Percentiles rank a stretch among this genome's conserved stretches.
Conservation (phyloP, 2,797 vertebrate species). For the Myotis pilosus region DNA sequence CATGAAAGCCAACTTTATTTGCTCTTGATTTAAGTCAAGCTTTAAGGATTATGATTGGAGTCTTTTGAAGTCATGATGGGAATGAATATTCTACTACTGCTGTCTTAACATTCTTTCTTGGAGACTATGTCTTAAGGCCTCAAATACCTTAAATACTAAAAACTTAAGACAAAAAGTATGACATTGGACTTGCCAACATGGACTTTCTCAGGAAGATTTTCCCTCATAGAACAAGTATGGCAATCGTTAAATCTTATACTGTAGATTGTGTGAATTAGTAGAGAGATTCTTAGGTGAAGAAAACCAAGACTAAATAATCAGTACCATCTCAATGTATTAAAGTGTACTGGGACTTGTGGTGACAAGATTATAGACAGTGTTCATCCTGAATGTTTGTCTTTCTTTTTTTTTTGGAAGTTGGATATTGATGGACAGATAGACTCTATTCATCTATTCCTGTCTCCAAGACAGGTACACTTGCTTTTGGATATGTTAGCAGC, state of each 20-base stretch:
- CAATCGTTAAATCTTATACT: background rate
- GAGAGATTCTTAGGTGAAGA: background rate
- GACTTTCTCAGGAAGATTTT: background rate
- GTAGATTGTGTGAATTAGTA: background rate
- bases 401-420: conserved; percentile 86
- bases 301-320: background rate
- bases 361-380: background rate
- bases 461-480: conserved; percentile 96
- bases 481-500: conserved; percentile 95
- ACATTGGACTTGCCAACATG: background rate
- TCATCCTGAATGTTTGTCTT: background rate
- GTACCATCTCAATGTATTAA: background rate
- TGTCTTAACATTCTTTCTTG: background rate
- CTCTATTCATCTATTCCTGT: conserved; percentile 92
- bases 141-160: background rate
- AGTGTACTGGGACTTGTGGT: background rate
- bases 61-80: background rate
- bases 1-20: background rate
- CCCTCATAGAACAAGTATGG: background rate
- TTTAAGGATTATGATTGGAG: background rate
- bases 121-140: background rate
- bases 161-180: background rate
- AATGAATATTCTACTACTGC: background rate
- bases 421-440: conserved; percentile 95
- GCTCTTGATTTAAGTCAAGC: background rate